A percentile compares a stretch with the other conserved stretches of the same genome.
Evolutionary conservation across 2,797 vertebrate species (phyloP).

Genomic region (Sebastes minor): DNA sequence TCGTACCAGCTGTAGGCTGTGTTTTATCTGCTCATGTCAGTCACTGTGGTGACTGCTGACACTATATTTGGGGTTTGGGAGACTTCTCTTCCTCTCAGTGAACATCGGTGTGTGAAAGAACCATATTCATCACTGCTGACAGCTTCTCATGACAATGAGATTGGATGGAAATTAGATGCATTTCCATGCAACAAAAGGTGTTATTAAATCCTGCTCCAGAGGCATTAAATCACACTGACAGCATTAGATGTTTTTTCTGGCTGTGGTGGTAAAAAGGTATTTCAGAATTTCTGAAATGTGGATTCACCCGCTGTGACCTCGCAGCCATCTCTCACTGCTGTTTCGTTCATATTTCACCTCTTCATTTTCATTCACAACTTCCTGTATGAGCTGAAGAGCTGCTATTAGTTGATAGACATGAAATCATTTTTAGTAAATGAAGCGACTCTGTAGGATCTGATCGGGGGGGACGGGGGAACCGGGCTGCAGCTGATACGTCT

Average conservation of each 20-base stretch:
- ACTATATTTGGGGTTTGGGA: not conserved
- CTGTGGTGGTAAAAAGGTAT: no score
- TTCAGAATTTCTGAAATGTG: not conserved
- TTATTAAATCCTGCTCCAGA: not conserved
- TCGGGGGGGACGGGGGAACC: not conserved
- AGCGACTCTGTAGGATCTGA: not conserved
- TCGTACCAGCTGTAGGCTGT: not conserved
- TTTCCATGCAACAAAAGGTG: not conserved
- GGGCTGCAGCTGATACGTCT: constrained; percentile 3
- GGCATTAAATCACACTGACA: not conserved
- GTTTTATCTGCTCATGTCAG: not conserved
- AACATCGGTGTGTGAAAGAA: not conserved
- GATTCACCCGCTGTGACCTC: not conserved
- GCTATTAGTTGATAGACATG: not conserved
- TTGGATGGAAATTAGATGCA: constrained; percentile 14
- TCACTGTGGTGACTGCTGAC: not conserved
- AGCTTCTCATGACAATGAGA: not conserved
- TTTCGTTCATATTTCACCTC: not conserved
- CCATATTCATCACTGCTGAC: not conserved
- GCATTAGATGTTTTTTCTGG: not conserved
- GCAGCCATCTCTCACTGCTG: not conserved
- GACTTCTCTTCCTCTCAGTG: not conserved
- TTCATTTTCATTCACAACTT: constrained; percentile 1
- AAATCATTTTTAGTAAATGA: not conserved
- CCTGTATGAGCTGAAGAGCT: not conserved